Evolutionary conservation across 2,113 vertebrate genomes (phyloP), one percentile per base, ranked within the genome.

Genomic region (Mus spicilegus): DNA sequence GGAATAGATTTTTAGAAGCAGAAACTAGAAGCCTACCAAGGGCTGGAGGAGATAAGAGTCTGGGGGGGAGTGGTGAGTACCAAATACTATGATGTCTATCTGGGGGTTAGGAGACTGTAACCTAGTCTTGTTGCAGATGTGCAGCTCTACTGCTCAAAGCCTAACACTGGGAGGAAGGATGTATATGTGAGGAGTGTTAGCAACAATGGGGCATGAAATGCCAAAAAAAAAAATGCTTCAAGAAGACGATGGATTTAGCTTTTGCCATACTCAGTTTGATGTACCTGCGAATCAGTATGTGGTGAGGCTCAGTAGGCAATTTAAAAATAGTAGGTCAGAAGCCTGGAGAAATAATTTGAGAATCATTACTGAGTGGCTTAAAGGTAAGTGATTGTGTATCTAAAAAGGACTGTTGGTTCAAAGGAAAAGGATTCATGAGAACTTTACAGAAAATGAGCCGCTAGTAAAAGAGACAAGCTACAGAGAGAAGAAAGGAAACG

Each of bases 311-410:
- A 67, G 12, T 78, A 70, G 72, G 24, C 9, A 33, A 56, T 87
- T 91, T 56, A 78, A 90, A 80, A 80, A 88, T 72, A n/a, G 22
- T 88, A 80, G n/a, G 4, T 78, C 58, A 81, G 67, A 87, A 75
- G 33, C 22, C 51, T 92, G 20, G 61, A 92, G 42, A 87, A 46
- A 9, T 91, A 76, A 88, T 63, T 91, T 78, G 46, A 70, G 16
- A 94, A 91, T 85, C n/a, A 73, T 87, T 80, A 89, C 30, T 95
- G 78, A 94, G 75, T 54, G 67, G 3, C 65, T 90, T 96, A 65
- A 89, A 92, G 28, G 51, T 92, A 91, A 96, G 39, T 46, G 46
- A 19, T 90, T 91, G 1, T 77, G 1, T 84, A 20, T 90, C 22
- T 82, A 46, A 13, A 91, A 76, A 39, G 56, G 36, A 80, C 17